Percentiles rank a stretch among this genome's conserved stretches.
phyloP scores from a whole-genome alignment of 2,888 invertebrate species.

The Bellardia pandia region DNA sequence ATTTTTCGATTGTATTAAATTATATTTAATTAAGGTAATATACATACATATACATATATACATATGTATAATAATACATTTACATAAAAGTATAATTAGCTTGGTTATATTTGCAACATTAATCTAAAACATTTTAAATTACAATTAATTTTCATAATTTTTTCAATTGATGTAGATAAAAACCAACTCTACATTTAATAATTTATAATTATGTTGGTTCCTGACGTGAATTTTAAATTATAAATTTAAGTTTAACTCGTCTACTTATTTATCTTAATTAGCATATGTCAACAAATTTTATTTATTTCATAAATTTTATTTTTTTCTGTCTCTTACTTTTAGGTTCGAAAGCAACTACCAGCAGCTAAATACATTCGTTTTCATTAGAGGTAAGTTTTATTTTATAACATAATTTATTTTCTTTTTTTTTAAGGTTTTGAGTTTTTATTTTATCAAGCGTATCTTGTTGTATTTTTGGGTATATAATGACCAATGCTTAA shows the following conservation, averaged over 20 bases:
- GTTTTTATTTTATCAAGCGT: conserved; percentile 35
- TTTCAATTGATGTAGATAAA: background rate
- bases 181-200: background rate
- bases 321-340: conserved; percentile 35
- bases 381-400: conserved; percentile 57
- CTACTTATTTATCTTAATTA: conserved; percentile 60
- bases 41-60: too few species aligned
- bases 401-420: conserved; percentile 27
- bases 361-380: conserved; percentile 34
- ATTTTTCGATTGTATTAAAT: too few species aligned
- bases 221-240: background rate
- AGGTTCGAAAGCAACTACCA: conserved; percentile 37
- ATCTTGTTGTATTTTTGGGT: conserved; percentile 1
- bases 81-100: too few species aligned
- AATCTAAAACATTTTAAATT: too few species aligned
- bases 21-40: too few species aligned
- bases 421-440: background rate
- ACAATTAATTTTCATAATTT: background rate
- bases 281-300: conserved; percentile 53
- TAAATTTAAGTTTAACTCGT: background rate
- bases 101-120: too few species aligned
- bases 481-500: conserved; percentile 33
- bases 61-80: too few species aligned
- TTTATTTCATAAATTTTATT: conserved; percentile 49
- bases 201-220: conserved; percentile 2